Base-by-base conservation (phyloP, 2,888 invertebrate genomes). In the Drosophila pegasa region DNA sequence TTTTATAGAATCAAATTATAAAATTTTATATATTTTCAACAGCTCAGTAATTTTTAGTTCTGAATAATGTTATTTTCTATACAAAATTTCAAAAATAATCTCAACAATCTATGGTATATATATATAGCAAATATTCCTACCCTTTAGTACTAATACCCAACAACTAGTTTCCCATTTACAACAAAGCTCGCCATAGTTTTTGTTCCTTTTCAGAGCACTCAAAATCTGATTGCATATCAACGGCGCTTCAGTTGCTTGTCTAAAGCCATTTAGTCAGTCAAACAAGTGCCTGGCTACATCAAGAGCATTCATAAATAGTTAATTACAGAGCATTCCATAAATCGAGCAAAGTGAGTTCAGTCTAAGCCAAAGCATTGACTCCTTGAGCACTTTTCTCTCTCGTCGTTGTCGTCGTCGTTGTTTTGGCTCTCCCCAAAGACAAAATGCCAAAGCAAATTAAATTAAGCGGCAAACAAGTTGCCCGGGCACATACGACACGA, bases 381-480 rank as follows among this genome's bases (percentile, higher is more conserved):
- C 25, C 48, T 64, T 59, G 27, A 20, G 40, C 45, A 48, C 50
- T 50, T 35, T n/a, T 7, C 48, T 20, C 50, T 27, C 22, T 29
- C 40, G 55, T 59, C 37, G 18, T 20, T 51, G 54, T 43, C 40
- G 57, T 54, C 63, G 59, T 64, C 47, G 54, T n/a, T n/a, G n/a
- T n/a, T n/a, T n/a, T n/a, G n/a, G n/a, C n/a, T n/a, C 50, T 51
- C 72, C 72, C 62, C 63, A 61, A 76, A 58, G 77, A 86, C 78
- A 54, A 70, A 81, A 79, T 89, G 76, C 78, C 77, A 82, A 71
- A 77, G 73, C 86, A 85, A 85, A 85, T 85, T 82, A 85, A 88
- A 85, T 85, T 89, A 85, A 85, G 89, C 89, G 88, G 63, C 86
- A 89, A 87, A 89, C 82, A 84, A 84, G 84, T 88, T 88, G 87